Percentiles rank a stretch among this genome's conserved stretches.
Conservation (phyloP, 2,888 invertebrate species). For the Unio delphinus region DNA sequence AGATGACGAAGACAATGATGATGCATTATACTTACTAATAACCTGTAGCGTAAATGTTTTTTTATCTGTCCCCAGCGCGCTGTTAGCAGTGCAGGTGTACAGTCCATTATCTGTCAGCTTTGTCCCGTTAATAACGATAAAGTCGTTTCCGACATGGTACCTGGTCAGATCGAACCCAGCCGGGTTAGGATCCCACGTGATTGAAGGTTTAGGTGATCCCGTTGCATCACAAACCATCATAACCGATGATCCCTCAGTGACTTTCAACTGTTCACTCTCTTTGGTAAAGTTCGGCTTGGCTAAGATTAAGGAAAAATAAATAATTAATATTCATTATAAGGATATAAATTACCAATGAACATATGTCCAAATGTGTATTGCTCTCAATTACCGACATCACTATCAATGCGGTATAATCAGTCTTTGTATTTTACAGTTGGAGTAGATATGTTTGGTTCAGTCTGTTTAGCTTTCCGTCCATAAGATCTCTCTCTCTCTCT, state of each 20-base stretch:
- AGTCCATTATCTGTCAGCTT: constrained; percentile 18
- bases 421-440: too few relatives aligned
- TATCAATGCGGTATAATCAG: too few relatives aligned
- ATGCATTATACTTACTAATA: constrained; percentile 12
- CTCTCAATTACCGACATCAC: too few relatives aligned
- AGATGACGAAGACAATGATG: not conserved
- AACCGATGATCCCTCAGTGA: constrained; percentile 32
- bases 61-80: constrained; percentile 27
- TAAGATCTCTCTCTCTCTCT: too few relatives aligned
- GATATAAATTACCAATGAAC: too few relatives aligned
- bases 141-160: constrained; percentile 10
- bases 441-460: too few relatives aligned
- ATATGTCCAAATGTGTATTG: too few relatives aligned
- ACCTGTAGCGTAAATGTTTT: constrained; percentile 35
- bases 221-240: constrained; percentile 25
- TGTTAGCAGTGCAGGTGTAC: constrained; percentile 27
- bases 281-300: constrained; percentile 27
- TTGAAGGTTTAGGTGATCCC: constrained; percentile 31
- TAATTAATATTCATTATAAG: too few relatives aligned
- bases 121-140: constrained; percentile 13
- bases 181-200: constrained; percentile 29
- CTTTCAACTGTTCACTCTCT: constrained; percentile 20
- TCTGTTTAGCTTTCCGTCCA: too few relatives aligned
- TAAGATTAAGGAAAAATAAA: constrained; percentile 2
- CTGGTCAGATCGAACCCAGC: constrained; percentile 6